Percentiles rank a stretch among this genome's conserved stretches.
Evolutionary conservation across 2,888 invertebrate genomes (phyloP).

Genomic region (Lasioglossum oenotherae): DNA sequence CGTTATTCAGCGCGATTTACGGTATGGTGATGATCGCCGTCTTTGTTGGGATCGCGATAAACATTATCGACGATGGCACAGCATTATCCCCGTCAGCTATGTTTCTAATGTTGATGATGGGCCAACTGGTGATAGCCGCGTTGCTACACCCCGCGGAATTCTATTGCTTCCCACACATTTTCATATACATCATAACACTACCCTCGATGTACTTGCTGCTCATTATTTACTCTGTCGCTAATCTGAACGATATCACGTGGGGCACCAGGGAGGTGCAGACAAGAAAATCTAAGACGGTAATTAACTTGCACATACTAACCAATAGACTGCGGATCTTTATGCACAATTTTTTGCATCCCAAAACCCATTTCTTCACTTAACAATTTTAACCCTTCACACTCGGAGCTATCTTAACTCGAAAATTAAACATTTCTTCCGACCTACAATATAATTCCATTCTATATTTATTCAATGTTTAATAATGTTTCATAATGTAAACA

Average conservation of each 20-base stretch:
- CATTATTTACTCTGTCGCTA: slow-evolving; percentile 87
- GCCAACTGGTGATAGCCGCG: slow-evolving; percentile 84
- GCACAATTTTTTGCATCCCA: no score
- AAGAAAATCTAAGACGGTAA: slow-evolving; percentile 74
- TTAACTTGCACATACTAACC: slow-evolving; percentile 38
- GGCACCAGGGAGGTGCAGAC: slow-evolving; percentile 86
- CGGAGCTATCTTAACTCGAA: no score
- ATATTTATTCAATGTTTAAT: no score
- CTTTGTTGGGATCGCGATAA: slow-evolving; percentile 83
- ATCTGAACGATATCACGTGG: slow-evolving; percentile 88
- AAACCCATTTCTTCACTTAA: background rate
- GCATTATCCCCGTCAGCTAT: slow-evolving; percentile 84
- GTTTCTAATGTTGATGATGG: slow-evolving; percentile 84
- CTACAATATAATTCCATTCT: no score
- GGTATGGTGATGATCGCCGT: slow-evolving; percentile 86
- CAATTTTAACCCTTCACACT: background rate
- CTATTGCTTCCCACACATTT: slow-evolving; percentile 83
- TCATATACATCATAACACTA: slow-evolving; percentile 87
- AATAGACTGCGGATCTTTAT: background rate
- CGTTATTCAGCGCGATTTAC: slow-evolving; percentile 84
- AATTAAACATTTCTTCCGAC: no score
- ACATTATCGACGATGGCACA: slow-evolving; percentile 81
- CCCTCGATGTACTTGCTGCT: slow-evolving; percentile 88
- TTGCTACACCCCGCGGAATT: slow-evolving; percentile 85
- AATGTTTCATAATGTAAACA: no score